Percentiles rank a stretch among this genome's conserved stretches.
These are phyloP conservation scores for Tetraneura akinire DNA, from an alignment of 1,140 invertebrate genomes.

Conservation along the genomic window DNA sequence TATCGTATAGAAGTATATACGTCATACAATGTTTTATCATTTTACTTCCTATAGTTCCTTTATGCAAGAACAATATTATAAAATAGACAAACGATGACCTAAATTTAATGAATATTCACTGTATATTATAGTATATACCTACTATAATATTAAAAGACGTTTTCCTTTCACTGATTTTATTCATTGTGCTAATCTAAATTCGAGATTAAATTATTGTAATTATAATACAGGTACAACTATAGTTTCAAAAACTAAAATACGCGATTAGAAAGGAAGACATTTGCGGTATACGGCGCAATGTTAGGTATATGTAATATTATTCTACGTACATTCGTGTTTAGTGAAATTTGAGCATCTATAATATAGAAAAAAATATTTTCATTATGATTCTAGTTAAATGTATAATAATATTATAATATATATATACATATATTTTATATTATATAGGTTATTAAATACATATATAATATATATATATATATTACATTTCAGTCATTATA, in stretches of 20 bases:
- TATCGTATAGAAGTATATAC: background rate
- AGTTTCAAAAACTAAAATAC: background rate
- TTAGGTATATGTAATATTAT: background rate
- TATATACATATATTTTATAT: too few species aligned
- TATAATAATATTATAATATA: background rate
- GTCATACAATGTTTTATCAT: background rate
- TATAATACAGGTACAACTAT: background rate
- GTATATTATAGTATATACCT: background rate
- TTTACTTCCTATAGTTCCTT: background rate
- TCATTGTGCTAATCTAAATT: conserved; percentile 2
- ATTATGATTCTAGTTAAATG: background rate
- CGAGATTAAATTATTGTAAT: conserved; percentile 32
- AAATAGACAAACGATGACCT: conserved; percentile 16
- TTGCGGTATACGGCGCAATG: too few species aligned
- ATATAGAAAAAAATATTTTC: too few species aligned
- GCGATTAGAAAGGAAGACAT: conserved; percentile 43
- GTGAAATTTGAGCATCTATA: conserved; percentile 36
- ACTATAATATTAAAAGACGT: conserved; percentile 5
- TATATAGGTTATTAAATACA: background rate
- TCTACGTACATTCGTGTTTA: background rate
- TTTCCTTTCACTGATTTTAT: conserved; percentile 34
- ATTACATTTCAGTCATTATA: too few species aligned
- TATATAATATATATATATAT: background rate
- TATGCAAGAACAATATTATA: conserved; percentile 7
- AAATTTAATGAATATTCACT: background rate